Conservation (phyloP, 2,888 invertebrate species). For the Drosophila longiperda region DNA sequence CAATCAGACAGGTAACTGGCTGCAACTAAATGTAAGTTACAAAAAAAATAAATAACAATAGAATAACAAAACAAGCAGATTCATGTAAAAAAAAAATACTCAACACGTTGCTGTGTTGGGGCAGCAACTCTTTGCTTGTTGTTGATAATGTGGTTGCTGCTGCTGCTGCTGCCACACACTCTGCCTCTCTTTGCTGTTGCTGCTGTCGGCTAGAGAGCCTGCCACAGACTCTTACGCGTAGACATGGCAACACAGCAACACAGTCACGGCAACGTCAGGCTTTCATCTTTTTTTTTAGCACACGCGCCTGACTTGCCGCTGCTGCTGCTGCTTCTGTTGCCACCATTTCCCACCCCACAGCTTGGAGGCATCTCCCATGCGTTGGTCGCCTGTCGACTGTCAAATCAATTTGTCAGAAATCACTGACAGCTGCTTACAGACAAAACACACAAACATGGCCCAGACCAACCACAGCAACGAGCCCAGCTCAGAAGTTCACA, state of each 20-base stretch:
- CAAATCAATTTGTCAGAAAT: constrained; percentile 83
- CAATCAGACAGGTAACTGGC: constrained; percentile 65
- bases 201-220: constrained; percentile 34
- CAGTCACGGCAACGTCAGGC: constrained; percentile 46
- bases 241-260: constrained; percentile 51
- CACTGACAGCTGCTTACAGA: constrained; percentile 83
- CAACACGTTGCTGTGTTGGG: constrained; percentile 65
- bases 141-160: constrained; percentile 17
- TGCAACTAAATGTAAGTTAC: constrained; percentile 36
- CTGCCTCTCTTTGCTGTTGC: constrained; percentile 33
- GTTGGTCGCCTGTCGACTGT: constrained; percentile 77
- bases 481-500: constrained; percentile 27
- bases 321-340: not conserved
- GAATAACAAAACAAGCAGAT: constrained; percentile 1
- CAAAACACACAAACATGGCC: constrained; percentile 72
- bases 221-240: constrained; percentile 56
- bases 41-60: constrained; percentile 43
- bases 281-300: constrained; percentile 72
- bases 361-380: constrained; percentile 8
- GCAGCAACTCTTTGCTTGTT: constrained; percentile 60
- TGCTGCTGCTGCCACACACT: constrained; percentile 14
- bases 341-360: not conserved
- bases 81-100: constrained; percentile 43
- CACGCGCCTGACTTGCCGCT: constrained; percentile 66
- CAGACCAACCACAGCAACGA: constrained; percentile 33